A percentile compares a stretch with the other conserved stretches of the same genome.
Conservation (phyloP, 2,888 invertebrate species). For the Quadriops clusia region DNA sequence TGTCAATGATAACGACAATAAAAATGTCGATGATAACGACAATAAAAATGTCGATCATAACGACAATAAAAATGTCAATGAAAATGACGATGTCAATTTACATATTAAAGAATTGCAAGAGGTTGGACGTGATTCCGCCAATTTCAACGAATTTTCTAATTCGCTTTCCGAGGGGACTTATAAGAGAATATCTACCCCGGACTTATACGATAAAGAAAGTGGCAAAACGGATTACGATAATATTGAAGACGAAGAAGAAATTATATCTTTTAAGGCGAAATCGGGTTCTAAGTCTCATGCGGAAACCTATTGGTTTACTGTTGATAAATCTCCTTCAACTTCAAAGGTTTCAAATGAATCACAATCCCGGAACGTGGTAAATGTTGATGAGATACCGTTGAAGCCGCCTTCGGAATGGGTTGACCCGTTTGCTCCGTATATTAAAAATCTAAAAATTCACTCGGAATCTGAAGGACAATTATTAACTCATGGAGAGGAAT, state of each 20-base stretch:
- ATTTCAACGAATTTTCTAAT: constrained; percentile 7
- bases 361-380: constrained; percentile 13
- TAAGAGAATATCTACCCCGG: constrained; percentile 18
- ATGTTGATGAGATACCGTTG: constrained; percentile 31
- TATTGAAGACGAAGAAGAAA: constrained; percentile 8
- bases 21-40: too few relatives aligned
- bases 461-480: too few relatives aligned
- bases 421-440: too few relatives aligned
- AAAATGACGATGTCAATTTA: too few relatives aligned
- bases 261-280: constrained; percentile 13
- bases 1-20: too few relatives aligned
- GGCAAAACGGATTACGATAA: background rate
- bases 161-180: background rate
- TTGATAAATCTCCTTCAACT: constrained; percentile 20
- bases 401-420: constrained; percentile 25
- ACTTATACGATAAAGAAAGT: constrained; percentile 7
- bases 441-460: too few relatives aligned
- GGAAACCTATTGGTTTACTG: constrained; percentile 29
- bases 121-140: background rate
- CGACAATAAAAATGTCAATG: too few relatives aligned
- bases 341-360: constrained; percentile 2
- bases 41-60: too few relatives aligned
- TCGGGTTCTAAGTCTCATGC: constrained; percentile 11
- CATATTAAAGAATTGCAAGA: background rate
- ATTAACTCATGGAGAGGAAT: too few relatives aligned